Percentiles rank a stretch among this genome's conserved stretches.
phyloP scores from a whole-genome alignment of 1,140 invertebrate genomes.

The Leptonema lineaticorne region DNA sequence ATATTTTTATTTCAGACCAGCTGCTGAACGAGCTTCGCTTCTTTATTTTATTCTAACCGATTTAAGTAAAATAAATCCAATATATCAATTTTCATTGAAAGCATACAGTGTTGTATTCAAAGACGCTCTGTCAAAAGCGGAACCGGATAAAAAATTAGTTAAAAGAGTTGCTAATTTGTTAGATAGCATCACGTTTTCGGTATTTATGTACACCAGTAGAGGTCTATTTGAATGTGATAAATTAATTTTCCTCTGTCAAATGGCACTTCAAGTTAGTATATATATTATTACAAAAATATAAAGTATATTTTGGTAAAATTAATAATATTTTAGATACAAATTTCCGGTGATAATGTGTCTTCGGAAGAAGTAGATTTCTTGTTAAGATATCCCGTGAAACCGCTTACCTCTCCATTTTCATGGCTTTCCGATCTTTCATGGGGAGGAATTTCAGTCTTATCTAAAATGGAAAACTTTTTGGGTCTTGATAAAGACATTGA shows the following conservation, averaged over 20 bases:
- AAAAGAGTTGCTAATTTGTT: slow-evolving; percentile 78
- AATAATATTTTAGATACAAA: slow-evolving; percentile 35
- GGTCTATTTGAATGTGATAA: slow-evolving; percentile 94
- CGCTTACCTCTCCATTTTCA: slow-evolving; percentile 74
- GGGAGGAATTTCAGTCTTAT: slow-evolving; percentile 84
- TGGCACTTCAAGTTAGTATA: slow-evolving; percentile 73
- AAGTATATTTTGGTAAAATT: not conserved
- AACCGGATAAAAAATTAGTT: slow-evolving; percentile 66
- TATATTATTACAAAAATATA: not conserved
- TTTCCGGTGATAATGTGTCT: slow-evolving; percentile 50
- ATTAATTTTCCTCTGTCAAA: slow-evolving; percentile 86
- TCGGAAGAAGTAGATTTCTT: slow-evolving; percentile 83
- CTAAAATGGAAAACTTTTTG: slow-evolving; percentile 77
- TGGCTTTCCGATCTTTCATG: slow-evolving; percentile 83
- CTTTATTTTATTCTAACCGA: slow-evolving; percentile 95
- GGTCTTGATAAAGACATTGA: slow-evolving; percentile 92
- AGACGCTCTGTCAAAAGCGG: slow-evolving; percentile 76
- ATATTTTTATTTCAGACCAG: slow-evolving; percentile 67
- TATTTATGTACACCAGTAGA: slow-evolving; percentile 85
- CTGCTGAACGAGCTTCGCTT: slow-evolving; percentile 82
- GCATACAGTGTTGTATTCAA: slow-evolving; percentile 92
- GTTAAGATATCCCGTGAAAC: slow-evolving; percentile 70
- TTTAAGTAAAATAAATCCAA: slow-evolving; percentile 89
- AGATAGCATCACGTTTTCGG: slow-evolving; percentile 84
- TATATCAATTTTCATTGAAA: slow-evolving; percentile 96